Evolutionary conservation across 2,888 invertebrate genomes (phyloP).

Genomic region (Catocala fraxini): DNA sequence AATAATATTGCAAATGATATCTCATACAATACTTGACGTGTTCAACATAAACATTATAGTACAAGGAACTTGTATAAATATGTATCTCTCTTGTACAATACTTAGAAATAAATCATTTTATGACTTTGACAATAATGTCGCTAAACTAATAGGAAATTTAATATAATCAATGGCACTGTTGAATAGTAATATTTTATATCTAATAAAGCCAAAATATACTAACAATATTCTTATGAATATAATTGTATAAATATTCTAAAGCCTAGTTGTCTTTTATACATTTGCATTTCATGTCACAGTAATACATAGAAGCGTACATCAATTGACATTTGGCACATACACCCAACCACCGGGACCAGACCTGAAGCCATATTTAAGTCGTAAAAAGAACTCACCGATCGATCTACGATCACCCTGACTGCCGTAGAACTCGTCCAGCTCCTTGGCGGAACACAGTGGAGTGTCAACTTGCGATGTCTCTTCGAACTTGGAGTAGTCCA

Average conservation of each 20-base stretch:
- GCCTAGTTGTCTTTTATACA: not conserved
- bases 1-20: constrained; percentile 59
- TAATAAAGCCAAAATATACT: not conserved
- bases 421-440: constrained; percentile 89
- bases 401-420: constrained; percentile 86
- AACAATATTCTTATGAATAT: not conserved
- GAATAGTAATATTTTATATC: not conserved
- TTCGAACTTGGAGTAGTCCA: constrained; percentile 95
- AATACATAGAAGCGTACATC: constrained; percentile 48
- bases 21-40: constrained; percentile 37
- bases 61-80: constrained; percentile 36
- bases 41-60: constrained; percentile 47
- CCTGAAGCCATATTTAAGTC: constrained; percentile 54
- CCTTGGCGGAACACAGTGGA: constrained; percentile 91
- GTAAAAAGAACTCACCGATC: constrained; percentile 82
- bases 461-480: constrained; percentile 93
- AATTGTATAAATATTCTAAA: no score
- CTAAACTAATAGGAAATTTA: not conserved
- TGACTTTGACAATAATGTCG: not conserved
- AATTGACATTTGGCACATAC: constrained; percentile 59
- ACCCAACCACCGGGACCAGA: constrained; percentile 63
- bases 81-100: not conserved
- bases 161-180: not conserved
- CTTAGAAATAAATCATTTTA: no score
- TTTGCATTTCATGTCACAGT: constrained; percentile 11